These are phyloP conservation scores for Nannoperca australis DNA, from an alignment of 2,797 vertebrate genomes.

Conservation along the genomic window DNA sequence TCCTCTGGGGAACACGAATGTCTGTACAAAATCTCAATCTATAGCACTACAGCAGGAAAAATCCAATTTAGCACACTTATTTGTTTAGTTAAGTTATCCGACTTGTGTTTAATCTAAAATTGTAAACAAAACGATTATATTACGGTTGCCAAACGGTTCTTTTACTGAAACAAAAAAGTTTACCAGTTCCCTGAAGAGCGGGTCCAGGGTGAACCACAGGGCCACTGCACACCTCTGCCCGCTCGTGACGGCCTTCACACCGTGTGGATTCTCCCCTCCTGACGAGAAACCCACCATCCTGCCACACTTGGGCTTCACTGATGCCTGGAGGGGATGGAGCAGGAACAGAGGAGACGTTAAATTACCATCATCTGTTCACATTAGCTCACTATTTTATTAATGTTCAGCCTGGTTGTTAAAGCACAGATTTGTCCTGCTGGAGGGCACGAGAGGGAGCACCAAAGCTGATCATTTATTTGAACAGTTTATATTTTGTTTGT, in stretches of 20 bases:
- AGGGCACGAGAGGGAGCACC: background rate
- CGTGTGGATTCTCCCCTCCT: slow-evolving; percentile 96
- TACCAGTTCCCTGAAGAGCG: slow-evolving; percentile 95
- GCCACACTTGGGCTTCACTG: slow-evolving; percentile 94
- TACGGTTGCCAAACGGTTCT: background rate
- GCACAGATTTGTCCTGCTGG: background rate
- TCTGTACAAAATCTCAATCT: background rate
- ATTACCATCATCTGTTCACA: background rate
- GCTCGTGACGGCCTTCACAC: slow-evolving; percentile 94
- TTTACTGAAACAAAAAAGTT: slow-evolving; percentile 49
- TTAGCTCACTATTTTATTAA: background rate
- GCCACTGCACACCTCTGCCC: slow-evolving; percentile 97
- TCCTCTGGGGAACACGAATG: background rate
- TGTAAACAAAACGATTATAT: background rate
- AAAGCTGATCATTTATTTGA: background rate
- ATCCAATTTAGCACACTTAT: background rate
- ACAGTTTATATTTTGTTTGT: slow-evolving; percentile 2
- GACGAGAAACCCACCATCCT: slow-evolving; percentile 97
- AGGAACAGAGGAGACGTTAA: background rate
- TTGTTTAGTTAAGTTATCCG: background rate
- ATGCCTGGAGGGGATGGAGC: slow-evolving; percentile 84
- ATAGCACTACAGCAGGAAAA: background rate
- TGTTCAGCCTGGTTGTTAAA: background rate
- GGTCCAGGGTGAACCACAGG: slow-evolving; percentile 97
- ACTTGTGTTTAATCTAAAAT: background rate